phyloP scores from a whole-genome alignment of 2,797 vertebrate species.

The Gouania willdenowi region DNA sequence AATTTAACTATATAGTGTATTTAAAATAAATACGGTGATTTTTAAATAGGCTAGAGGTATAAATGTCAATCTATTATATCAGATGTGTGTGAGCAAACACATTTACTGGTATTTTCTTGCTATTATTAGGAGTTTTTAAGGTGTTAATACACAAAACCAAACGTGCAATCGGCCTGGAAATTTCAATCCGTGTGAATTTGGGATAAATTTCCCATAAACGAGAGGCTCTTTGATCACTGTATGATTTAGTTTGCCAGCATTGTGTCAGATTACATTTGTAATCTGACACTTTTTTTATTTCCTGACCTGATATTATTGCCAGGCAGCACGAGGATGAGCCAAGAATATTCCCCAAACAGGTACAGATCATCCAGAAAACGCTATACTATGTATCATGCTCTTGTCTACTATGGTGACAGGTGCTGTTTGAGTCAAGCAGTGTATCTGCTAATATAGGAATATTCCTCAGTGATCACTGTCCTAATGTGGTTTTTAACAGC shows the following conservation, averaged over 20 bases:
- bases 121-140: too few relatives aligned
- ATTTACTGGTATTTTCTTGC: too few relatives aligned
- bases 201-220: conserved; percentile 8
- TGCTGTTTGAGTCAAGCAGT: conserved; percentile 37
- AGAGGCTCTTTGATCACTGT: background rate
- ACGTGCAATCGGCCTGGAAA: background rate
- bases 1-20: too few relatives aligned
- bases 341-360: conserved; percentile 33
- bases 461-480: conserved; percentile 24
- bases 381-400: conserved; percentile 31
- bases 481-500: conserved; percentile 33
- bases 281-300: background rate
- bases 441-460: conserved; percentile 37
- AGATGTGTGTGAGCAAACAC: too few relatives aligned
- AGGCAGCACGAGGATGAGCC: conserved; percentile 20
- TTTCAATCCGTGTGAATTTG: conserved; percentile 1
- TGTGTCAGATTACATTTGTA: conserved; percentile 16
- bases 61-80: too few relatives aligned
- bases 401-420: conserved; percentile 17
- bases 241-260: conserved; percentile 14
- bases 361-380: conserved; percentile 33
- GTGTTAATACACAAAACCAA: too few relatives aligned
- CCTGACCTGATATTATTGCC: conserved; percentile 10
- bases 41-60: too few relatives aligned
- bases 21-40: too few relatives aligned